Evolutionary conservation across 2,888 invertebrate genomes (phyloP).

Genomic region (Polymixis lichenea): DNA sequence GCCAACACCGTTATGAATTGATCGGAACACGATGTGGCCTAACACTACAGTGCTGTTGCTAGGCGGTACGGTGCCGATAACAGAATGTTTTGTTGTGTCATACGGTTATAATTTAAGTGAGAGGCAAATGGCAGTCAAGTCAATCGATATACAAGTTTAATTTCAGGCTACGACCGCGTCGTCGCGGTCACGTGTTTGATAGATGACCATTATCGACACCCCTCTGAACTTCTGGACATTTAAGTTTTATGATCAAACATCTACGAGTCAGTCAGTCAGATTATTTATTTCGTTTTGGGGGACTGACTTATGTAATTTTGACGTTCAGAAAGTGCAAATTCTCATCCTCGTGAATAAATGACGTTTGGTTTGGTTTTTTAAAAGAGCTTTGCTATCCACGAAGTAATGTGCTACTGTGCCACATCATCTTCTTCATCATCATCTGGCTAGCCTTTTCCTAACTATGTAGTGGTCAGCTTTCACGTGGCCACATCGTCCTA

Average conservation of each 20-base stretch:
- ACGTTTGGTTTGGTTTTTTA: too few species aligned
- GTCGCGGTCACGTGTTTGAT: not conserved
- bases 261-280: not conserved
- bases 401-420: too few species aligned
- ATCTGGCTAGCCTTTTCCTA: too few species aligned
- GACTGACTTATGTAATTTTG: too few species aligned
- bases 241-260: not conserved
- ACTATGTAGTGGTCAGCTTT: too few species aligned
- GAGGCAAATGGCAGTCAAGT: constrained; percentile 5
- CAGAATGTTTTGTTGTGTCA: constrained; percentile 14
- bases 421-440: too few species aligned
- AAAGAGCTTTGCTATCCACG: not conserved
- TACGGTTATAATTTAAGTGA: constrained; percentile 4
- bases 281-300: too few species aligned
- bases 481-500: too few species aligned
- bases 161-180: not conserved
- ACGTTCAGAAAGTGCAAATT: too few species aligned
- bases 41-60: constrained; percentile 15
- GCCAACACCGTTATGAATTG: constrained; percentile 31
- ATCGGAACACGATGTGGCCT: constrained; percentile 27
- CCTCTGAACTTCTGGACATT: not conserved
- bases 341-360: too few species aligned
- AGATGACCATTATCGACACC: not conserved
- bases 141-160: constrained; percentile 16
- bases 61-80: constrained; percentile 9